These are phyloP conservation scores for Antheraea mylitta DNA, from an alignment of 1,140 invertebrate genomes.

Conservation along the genomic window DNA sequence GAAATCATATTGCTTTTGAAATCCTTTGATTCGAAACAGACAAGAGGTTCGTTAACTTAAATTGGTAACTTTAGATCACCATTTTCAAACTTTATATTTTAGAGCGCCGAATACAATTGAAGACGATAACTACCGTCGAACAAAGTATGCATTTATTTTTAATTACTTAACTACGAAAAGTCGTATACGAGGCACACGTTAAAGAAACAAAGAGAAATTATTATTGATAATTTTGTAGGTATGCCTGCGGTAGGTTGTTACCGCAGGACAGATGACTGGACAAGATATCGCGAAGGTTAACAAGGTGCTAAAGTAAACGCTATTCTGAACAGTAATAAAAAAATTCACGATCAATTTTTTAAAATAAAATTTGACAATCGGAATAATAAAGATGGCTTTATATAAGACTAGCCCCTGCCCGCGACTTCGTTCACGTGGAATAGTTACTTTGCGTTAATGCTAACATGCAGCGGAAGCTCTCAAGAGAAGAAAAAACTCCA, in stretches of 20 bases:
- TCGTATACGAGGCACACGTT: neutral
- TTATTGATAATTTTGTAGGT: conserved; percentile 21
- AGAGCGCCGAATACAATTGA: no score
- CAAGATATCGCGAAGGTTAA: conserved; percentile 58
- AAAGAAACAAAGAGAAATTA: conserved; percentile 9
- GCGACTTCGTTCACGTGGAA: no score
- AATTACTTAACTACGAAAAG: conserved; percentile 13
- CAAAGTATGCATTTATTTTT: conserved; percentile 8
- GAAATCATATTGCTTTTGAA: no score
- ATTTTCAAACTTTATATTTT: no score
- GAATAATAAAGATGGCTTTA: conserved; percentile 22
- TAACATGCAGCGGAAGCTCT: no score
- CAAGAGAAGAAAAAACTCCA: no score
- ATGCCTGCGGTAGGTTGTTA: conserved; percentile 58
- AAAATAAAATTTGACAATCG: conserved; percentile 27
- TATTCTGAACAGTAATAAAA: conserved; percentile 56
- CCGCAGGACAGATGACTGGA: conserved; percentile 36
- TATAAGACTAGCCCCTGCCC: no score
- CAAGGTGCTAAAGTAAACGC: conserved; percentile 67
- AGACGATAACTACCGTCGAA: no score
- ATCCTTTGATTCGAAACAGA: no score
- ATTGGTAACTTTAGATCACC: no score
- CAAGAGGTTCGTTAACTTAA: no score
- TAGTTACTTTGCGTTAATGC: no score
- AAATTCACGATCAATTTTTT: conserved; percentile 50